Evolutionary conservation across 2,797 vertebrate species (phyloP).

Genomic region (Aselliscus stoliczkanus): DNA sequence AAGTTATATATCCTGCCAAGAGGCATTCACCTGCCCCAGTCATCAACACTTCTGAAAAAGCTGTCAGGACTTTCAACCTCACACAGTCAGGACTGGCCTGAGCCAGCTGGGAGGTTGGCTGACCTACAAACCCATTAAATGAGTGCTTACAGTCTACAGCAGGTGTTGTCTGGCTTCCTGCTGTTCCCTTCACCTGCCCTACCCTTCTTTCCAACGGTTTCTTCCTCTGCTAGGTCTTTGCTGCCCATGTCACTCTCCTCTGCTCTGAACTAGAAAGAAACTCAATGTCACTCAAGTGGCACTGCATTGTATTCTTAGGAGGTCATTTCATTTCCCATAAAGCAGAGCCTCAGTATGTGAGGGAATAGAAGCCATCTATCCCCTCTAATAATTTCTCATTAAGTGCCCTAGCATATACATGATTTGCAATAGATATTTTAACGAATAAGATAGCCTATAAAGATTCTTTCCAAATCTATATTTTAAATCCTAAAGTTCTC

Average conservation of each 20-base stretch:
- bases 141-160: not conserved
- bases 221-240: not conserved
- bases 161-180: slow-evolving; percentile 1
- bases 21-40: not conserved
- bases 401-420: not conserved
- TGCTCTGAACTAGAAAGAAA: not conserved
- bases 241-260: not conserved
- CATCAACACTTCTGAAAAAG: not conserved
- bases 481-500: slow-evolving; percentile 33
- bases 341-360: not conserved
- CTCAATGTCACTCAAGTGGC: not conserved
- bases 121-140: not conserved
- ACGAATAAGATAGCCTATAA: not conserved
- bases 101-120: not conserved
- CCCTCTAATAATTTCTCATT: not conserved
- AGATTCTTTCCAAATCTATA: slow-evolving; percentile 1
- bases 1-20: not conserved
- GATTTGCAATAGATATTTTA: not conserved
- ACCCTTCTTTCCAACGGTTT: not conserved
- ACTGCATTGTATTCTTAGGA: not conserved
- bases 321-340: slow-evolving; percentile 3
- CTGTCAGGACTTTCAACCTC: not conserved
- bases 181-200: not conserved
- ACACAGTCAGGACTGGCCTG: not conserved
- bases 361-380: not conserved